Percentiles rank a stretch among this genome's conserved stretches.
Conservation (phyloP, 2,797 vertebrate species). For the Orientallactaga sibirica region DNA sequence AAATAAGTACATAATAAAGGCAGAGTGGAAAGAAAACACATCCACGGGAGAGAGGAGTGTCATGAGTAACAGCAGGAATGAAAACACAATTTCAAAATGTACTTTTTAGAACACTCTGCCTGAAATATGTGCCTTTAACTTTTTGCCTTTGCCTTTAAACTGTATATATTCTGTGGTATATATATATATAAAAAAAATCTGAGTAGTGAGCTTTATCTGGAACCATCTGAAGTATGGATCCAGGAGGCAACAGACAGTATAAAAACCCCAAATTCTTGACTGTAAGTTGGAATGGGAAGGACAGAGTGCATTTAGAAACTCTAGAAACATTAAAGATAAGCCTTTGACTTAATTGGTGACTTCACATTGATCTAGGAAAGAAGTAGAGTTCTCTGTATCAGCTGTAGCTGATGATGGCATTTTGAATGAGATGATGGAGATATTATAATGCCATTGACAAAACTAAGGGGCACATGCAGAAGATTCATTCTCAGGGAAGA, state of each 20-base stretch:
- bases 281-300: neutral
- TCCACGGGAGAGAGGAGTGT: neutral
- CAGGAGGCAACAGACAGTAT: neutral
- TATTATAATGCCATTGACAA: conserved; percentile 38
- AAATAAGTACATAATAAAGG: conserved; percentile 9
- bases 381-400: neutral
- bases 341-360: neutral
- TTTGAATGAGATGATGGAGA: conserved; percentile 4
- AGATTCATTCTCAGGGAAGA: neutral
- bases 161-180: neutral
- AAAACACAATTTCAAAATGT: neutral
- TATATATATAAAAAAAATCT: neutral
- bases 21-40: neutral
- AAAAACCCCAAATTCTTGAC: conserved; percentile 9
- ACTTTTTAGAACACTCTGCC: neutral
- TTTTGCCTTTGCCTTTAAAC: neutral
- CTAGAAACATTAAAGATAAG: conserved; percentile 13
- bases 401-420: conserved; percentile 31
- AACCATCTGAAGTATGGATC: neutral
- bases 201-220: neutral
- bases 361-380: conserved; percentile 44
- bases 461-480: neutral
- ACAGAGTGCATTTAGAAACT: neutral
- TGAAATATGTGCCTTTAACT: neutral
- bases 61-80: conserved; percentile 10